Evolutionary conservation across 1,140 invertebrate genomes (phyloP), one percentile per base, ranked within the genome.

Genomic region (Penaeus vannamei): DNA sequence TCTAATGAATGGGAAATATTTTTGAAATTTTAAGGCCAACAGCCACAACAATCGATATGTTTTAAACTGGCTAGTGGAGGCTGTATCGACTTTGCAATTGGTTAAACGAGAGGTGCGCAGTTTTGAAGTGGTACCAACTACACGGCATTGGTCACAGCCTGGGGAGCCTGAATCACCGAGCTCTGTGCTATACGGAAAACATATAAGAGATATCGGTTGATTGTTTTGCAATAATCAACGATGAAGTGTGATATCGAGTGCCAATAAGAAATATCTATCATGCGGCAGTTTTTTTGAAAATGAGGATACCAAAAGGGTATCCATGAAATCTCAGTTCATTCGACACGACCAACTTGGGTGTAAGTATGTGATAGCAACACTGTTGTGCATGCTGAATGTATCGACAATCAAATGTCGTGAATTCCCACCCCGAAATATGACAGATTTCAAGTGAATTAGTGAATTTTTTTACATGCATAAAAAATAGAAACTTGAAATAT

Each of bases 1-100:
- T 29, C 76, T 80, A 79, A 89, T 89, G 87, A 89, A 89, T 89
- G 87, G 72, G 87, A 59, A 64, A 84, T 84, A 84, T 84, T 89
- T 89, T 79, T 60, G 22, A 64, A 79, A 62, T 64, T 61, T 85
- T 60, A 26, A 46, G 84, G 69, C 59, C 59, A 66, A 32, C 53
- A 60, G 69, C 42, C 29, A 76, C 42, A 29, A n/a, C 72, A 36
- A 76, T 76, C 72, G 72, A 76, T 36, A 32, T 32, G 72, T 32
- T 32, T 32, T 76, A 32, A 76, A 76, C 72, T 32, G 72, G 72
- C 72, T 29, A 32, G 29, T 32, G 42, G 42, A 36, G 42, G 64
- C 82, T 61, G 81, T 79, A 84, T 89, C 60, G 81, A 77, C 81
- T 77, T 84, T 60, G 80, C 80, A 82, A 88, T 88, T 88, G 81